phyloP scores from a whole-genome alignment of 1,140 invertebrate genomes.

The Drosophila willistoni region DNA sequence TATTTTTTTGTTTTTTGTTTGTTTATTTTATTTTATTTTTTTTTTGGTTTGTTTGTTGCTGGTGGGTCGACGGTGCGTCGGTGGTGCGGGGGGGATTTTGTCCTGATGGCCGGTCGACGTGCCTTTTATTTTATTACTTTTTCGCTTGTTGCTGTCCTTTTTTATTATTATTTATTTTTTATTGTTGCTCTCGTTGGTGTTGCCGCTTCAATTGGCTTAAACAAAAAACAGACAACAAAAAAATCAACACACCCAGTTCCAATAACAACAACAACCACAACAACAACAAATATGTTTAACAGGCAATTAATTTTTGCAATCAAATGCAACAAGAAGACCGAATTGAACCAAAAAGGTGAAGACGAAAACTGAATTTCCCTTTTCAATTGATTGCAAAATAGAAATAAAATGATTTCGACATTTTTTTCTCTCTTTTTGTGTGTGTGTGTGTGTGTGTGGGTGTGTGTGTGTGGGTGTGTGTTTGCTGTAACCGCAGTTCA shows the following conservation, averaged over 20 bases:
- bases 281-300: conserved; percentile 32
- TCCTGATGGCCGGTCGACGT: conserved; percentile 18
- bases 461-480: no score
- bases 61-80: neutral
- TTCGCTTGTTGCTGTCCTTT: conserved; percentile 59
- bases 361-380: neutral
- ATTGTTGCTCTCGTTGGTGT: conserved; percentile 9
- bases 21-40: neutral
- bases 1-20: conserved; percentile 3
- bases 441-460: neutral
- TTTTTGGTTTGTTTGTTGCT: neutral
- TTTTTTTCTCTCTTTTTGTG: neutral
- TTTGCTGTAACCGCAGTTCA: no score
- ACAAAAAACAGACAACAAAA: conserved; percentile 12
- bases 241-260: neutral
- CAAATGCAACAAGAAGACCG: conserved; percentile 6
- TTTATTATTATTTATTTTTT: conserved; percentile 63
- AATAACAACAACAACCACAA: neutral
- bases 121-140: conserved; percentile 66
- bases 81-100: conserved; percentile 5
- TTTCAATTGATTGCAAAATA: conserved; percentile 6
- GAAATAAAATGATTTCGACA: neutral
- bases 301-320: conserved; percentile 29
- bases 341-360: neutral
- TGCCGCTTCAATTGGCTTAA: conserved; percentile 25